Base-by-base conservation (phyloP, 2,888 invertebrate species). In the Holacanthella duospinosa region DNA sequence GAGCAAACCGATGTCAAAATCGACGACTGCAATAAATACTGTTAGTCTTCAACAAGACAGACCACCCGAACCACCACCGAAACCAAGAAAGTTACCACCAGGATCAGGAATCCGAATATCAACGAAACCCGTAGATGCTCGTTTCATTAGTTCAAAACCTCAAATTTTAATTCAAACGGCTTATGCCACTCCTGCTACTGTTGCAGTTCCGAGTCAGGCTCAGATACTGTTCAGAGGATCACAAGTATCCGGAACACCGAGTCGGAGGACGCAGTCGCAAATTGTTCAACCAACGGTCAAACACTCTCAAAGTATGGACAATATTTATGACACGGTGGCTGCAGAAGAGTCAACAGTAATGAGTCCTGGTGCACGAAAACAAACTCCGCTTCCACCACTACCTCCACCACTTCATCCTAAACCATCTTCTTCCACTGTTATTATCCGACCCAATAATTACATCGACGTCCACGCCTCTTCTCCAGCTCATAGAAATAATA, bases 111-210 rank as follows among this genome's bases (percentile, higher is more conserved):
- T 27, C 25, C 54, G 27, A 43, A 43, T 1, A 54, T 59, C 36
- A 48, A 82, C 1, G 86, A 86, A 48, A 77, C 87, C 88, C 78
- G 85, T 86, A 0, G 81, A 86, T 58, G 88, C 88, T 0, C 80
- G 88, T 67, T 86, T 88, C 69, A 87, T 89, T 43, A 87, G 87
- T 29, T 85, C 87, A 0, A 82, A 86, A 66, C 86, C 88, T 0
- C 86, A 87, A 77, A 86, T 86, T 62, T 87, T 84, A 75, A 85
- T 88, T 66, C 79, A 88, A 26, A 87, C 86, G 74, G 88, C 88
- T 12, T 87, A 88, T 75, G 84, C 87, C 0, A 86, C 85, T 62
- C 81, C 85, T 66, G 84, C 87, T 3, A 68, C 73, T 28, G 79
- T 82, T 4, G 82, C 82, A 61, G 70, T 68, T 61, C 71, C 73